Percentiles rank a stretch among this genome's conserved stretches.
These are phyloP conservation scores for Philhelius pedissequus DNA, from an alignment of 2,888 invertebrate genomes.

Conservation along the genomic window DNA sequence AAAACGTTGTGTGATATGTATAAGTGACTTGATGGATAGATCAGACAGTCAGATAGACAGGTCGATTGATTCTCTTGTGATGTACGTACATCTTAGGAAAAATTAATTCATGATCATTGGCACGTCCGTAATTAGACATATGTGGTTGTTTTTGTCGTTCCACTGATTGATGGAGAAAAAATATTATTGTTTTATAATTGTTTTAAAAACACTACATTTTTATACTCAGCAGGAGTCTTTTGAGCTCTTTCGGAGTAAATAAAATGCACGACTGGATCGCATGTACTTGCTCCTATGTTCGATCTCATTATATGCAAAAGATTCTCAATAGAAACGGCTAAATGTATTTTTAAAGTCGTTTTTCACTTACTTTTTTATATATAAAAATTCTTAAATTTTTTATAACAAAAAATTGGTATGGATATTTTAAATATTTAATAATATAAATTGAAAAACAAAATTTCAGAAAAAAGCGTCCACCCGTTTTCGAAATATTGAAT, in stretches of 20 bases:
- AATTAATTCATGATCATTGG: slow-evolving; percentile 65
- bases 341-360: no score
- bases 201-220: background rate
- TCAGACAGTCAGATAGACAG: slow-evolving; percentile 53
- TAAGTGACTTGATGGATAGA: slow-evolving; percentile 58
- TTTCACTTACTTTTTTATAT: no score
- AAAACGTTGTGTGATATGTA: slow-evolving; percentile 19
- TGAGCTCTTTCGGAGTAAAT: background rate
- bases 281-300: no score
- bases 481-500: no score
- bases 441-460: no score
- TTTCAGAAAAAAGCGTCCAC: no score
- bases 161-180: slow-evolving; percentile 43
- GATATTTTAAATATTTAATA: no score
- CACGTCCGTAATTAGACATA: slow-evolving; percentile 40
- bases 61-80: slow-evolving; percentile 58
- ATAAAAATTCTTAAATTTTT: no score
- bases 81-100: slow-evolving; percentile 50
- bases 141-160: background rate
- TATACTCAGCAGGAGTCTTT: slow-evolving; percentile 17
- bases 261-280: no score
- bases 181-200: background rate
- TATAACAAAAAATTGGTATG: no score
- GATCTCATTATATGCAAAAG: no score
- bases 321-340: no score